Evolutionary conservation across 2,888 invertebrate species (phyloP).

Genomic region (Elmis aenea): DNA sequence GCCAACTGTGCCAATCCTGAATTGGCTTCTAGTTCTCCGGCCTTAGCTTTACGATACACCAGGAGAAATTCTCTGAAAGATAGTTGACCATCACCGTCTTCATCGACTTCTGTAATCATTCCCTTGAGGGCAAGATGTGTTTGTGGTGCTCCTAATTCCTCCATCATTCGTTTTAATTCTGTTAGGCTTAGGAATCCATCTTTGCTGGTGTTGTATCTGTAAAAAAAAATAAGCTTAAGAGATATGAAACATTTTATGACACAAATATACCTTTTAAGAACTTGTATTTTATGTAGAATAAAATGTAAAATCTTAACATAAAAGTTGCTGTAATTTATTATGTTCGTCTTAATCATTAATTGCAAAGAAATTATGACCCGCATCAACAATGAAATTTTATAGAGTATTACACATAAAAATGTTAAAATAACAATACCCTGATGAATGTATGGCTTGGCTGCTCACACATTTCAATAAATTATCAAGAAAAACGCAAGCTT

Average conservation of each 20-base stretch:
- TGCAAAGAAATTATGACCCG: too few species aligned
- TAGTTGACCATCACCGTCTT: constrained; percentile 78
- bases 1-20: constrained; percentile 85
- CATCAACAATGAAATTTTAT: too few species aligned
- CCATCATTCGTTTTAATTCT: constrained; percentile 96
- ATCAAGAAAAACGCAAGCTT: too few species aligned
- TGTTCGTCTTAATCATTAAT: too few species aligned
- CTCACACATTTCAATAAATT: too few species aligned
- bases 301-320: too few species aligned
- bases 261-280: too few species aligned
- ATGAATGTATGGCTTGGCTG: too few species aligned
- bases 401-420: too few species aligned
- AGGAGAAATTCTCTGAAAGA: constrained; percentile 85
- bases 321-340: too few species aligned
- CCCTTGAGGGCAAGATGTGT: constrained; percentile 91
- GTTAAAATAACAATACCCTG: too few species aligned
- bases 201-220: constrained; percentile 82
- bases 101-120: constrained; percentile 91
- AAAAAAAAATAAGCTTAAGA: constrained; percentile 36
- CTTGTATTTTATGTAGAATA: too few species aligned
- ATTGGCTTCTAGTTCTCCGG: constrained; percentile 82
- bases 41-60: constrained; percentile 83
- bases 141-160: constrained; percentile 90
- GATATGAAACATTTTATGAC: neutral
- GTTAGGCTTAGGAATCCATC: constrained; percentile 86